Conservation (phyloP, 2,113 vertebrate species). For the Perca fluviatilis region DNA sequence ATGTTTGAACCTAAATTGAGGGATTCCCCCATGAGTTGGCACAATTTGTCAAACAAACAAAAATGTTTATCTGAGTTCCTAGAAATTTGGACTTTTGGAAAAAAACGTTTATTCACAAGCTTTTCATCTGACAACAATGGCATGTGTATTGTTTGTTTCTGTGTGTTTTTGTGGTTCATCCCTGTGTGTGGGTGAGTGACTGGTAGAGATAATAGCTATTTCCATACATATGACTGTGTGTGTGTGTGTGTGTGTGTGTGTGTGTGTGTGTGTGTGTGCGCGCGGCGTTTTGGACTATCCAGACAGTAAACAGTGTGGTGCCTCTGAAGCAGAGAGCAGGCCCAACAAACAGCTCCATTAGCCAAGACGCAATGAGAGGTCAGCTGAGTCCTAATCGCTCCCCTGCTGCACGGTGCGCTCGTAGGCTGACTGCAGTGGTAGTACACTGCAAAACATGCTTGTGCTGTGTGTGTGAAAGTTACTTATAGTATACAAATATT, state of each 20-base stretch:
- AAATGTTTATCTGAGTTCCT: not conserved
- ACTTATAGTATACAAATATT: not conserved
- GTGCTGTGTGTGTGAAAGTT: not conserved
- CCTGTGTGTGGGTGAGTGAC: constrained; percentile 36
- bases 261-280: not conserved
- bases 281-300: constrained; percentile 41
- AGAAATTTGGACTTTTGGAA: constrained; percentile 3
- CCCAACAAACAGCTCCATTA: constrained; percentile 56
- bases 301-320: constrained; percentile 65
- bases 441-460: constrained; percentile 27
- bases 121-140: constrained; percentile 35
- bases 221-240: constrained; percentile 17
- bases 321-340: constrained; percentile 49
- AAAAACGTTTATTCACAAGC: constrained; percentile 21
- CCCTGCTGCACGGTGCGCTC: constrained; percentile 9
- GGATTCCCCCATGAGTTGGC: constrained; percentile 35
- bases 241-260: constrained; percentile 11
- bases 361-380: constrained; percentile 50
- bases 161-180: constrained; percentile 42
- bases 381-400: constrained; percentile 54
- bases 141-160: constrained; percentile 27
- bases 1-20: constrained; percentile 22
- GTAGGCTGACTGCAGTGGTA: constrained; percentile 5
- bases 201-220: constrained; percentile 36
- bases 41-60: constrained; percentile 50